Percentiles rank a stretch among this genome's conserved stretches.
phyloP scores from a whole-genome alignment of 2,797 vertebrate species.

The Gorsachius magnificus region DNA sequence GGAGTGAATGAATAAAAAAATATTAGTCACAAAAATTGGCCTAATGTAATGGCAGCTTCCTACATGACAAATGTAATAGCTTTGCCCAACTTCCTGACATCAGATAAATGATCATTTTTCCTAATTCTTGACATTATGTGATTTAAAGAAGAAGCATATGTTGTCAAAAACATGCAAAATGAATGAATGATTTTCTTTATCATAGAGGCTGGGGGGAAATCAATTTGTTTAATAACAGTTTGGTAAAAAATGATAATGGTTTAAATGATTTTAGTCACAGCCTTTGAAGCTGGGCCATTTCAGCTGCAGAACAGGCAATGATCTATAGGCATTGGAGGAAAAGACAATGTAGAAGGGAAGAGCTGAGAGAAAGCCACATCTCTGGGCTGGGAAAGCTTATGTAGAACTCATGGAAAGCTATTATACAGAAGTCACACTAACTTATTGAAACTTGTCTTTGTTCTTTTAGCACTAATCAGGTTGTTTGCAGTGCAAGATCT shows the following conservation, averaged over 20 bases:
- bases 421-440: neutral
- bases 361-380: neutral
- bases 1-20: conserved; percentile 7
- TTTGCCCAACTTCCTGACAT: conserved; percentile 31
- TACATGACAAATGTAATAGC: conserved; percentile 24
- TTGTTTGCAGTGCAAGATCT: neutral
- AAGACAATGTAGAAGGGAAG: neutral
- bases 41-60: neutral
- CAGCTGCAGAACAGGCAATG: neutral
- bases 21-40: neutral
- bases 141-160: conserved; percentile 35
- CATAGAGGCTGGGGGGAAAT: neutral
- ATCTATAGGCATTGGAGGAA: neutral
- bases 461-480: neutral
- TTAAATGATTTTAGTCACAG: conserved; percentile 35
- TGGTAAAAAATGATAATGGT: conserved; percentile 42
- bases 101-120: conserved; percentile 41
- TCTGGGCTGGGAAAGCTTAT: neutral
- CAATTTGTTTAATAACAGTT: conserved; percentile 51
- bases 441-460: neutral
- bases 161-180: conserved; percentile 32
- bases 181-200: conserved; percentile 41
- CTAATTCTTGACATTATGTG: conserved; percentile 18
- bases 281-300: conserved; percentile 10
- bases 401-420: neutral